Evolutionary conservation across 2,113 vertebrate species (phyloP).

Genomic region (Rhadina sibilatrix): DNA sequence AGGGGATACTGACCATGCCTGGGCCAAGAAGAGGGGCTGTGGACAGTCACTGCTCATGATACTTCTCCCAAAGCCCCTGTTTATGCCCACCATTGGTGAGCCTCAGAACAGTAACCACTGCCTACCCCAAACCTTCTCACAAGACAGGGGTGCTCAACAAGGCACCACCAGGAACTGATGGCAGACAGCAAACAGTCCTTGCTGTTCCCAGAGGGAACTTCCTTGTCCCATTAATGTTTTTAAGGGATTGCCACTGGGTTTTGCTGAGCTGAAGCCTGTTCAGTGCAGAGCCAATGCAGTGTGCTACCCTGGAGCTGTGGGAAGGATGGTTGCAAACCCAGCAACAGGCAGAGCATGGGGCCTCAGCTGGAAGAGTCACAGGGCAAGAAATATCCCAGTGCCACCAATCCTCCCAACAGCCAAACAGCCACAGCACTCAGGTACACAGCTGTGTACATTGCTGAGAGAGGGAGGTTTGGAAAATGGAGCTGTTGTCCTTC

Average conservation of each 20-base stretch:
- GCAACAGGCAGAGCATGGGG: not conserved
- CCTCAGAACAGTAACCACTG: not conserved
- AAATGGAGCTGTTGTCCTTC: not conserved
- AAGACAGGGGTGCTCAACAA: not conserved
- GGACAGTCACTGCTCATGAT: not conserved
- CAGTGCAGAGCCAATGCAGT: not conserved
- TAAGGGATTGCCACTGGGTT: not conserved
- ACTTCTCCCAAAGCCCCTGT: not conserved
- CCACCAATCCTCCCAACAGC: fast-evolving
- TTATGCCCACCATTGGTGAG: fast-evolving
- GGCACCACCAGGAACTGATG: fast-evolving
- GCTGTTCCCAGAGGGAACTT: not conserved
- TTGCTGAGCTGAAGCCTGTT: not conserved
- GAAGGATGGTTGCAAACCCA: not conserved
- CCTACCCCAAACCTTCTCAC: not conserved
- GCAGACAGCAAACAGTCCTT: not conserved
- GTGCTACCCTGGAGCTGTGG: fast-evolving
- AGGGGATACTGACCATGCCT: not conserved
- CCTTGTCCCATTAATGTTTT: not conserved
- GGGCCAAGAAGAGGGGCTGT: not conserved
- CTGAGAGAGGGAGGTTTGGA: not conserved
- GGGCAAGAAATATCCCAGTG: not conserved
- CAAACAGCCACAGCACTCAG: not conserved
- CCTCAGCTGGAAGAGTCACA: not conserved
- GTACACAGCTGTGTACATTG: not conserved